phyloP scores from a whole-genome alignment of 2,888 invertebrate genomes.

The Phengaris arion region DNA sequence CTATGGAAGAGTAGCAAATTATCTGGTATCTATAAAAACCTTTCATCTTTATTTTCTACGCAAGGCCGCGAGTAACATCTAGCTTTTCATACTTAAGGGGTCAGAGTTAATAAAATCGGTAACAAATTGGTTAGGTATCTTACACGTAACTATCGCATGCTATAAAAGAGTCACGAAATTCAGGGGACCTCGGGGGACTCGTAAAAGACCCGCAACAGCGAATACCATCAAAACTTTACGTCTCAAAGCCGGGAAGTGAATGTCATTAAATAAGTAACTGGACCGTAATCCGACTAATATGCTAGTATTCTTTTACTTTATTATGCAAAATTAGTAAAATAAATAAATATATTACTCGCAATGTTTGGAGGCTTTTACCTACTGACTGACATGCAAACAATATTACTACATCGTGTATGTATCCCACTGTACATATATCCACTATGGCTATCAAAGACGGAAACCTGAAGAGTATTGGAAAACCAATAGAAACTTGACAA shows the following conservation, averaged over 20 bases:
- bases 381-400: no score
- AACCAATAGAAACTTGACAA: no score
- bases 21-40: no score
- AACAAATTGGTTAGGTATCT: slow-evolving; percentile 18
- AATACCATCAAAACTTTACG: slow-evolving; percentile 25
- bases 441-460: no score
- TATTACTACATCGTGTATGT: no score
- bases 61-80: no score
- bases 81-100: not conserved
- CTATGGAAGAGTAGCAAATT: no score
- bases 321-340: not conserved
- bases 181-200: not conserved
- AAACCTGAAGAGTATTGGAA: no score
- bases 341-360: no score
- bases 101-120: slow-evolving; percentile 17
- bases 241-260: slow-evolving; percentile 21
- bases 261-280: slow-evolving; percentile 23
- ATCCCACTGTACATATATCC: no score
- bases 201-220: slow-evolving; percentile 14
- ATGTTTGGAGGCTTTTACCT: no score
- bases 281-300: not conserved
- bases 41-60: no score
- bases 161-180: slow-evolving; percentile 24
- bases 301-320: not conserved
- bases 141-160: slow-evolving; percentile 22